Percentiles rank a stretch among this genome's conserved stretches.
phyloP scores from a whole-genome alignment of 2,888 invertebrate genomes.

The Arrhopalites spinosus region DNA sequence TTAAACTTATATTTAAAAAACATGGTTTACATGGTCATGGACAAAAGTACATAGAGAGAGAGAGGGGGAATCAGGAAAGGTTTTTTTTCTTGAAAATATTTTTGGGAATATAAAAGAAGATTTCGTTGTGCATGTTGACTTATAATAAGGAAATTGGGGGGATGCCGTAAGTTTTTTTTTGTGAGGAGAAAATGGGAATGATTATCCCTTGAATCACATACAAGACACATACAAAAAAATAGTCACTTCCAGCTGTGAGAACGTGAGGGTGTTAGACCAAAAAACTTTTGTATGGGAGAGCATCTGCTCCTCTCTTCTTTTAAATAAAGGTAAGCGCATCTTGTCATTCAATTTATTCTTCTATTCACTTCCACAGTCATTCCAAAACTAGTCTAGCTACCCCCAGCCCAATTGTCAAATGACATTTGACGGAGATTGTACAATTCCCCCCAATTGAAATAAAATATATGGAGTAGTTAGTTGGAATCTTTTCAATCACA shows the following conservation, averaged over 20 bases:
- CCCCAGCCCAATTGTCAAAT: too few species aligned
- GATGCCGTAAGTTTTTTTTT: not conserved
- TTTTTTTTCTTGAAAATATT: not conserved
- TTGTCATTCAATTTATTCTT: too few species aligned
- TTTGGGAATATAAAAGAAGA: not conserved
- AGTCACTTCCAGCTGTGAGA: slow-evolving; percentile 11
- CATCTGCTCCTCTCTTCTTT: not conserved
- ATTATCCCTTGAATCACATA: too few species aligned
- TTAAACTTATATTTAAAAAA: not conserved
- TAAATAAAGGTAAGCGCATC: not conserved
- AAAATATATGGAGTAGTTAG: too few species aligned
- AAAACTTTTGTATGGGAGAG: not conserved
- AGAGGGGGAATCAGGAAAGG: not conserved
- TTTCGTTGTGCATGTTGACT: not conserved
- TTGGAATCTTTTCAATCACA: too few species aligned
- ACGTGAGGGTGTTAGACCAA: slow-evolving; percentile 9
- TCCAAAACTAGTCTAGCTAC: too few species aligned
- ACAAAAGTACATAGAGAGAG: not conserved
- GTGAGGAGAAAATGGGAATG: not conserved
- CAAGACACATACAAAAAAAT: too few species aligned
- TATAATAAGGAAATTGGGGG: not conserved
- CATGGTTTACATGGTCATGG: not conserved
- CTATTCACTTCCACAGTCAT: too few species aligned
- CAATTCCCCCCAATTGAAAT: too few species aligned
- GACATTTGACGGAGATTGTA: too few species aligned